Percentiles rank a stretch among this genome's conserved stretches.
These are phyloP conservation scores for Tipula confusa DNA, from an alignment of 2,888 invertebrate species.

Conservation along the genomic window DNA sequence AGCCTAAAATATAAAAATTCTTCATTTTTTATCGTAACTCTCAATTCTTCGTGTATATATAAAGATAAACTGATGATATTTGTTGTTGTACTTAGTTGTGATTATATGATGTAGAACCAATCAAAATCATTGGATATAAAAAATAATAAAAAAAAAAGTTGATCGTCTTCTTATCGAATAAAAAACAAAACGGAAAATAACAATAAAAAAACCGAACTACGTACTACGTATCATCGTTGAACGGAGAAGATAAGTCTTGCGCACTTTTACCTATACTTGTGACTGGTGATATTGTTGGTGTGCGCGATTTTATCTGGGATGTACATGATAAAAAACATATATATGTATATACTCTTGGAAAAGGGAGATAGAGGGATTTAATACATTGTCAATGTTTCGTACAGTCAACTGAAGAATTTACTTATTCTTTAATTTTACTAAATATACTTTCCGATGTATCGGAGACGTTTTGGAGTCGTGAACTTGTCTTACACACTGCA, in stretches of 20 bases:
- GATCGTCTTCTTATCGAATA: slow-evolving; percentile 9
- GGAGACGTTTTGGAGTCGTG: too few relatives aligned
- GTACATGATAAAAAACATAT: too few relatives aligned
- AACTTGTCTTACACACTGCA: too few relatives aligned
- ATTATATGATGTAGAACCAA: slow-evolving; percentile 7
- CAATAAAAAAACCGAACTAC: not conserved
- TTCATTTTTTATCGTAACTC: slow-evolving; percentile 20
- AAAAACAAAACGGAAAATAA: not conserved
- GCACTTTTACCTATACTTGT: not conserved
- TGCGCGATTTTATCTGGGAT: not conserved
- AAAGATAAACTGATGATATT: not conserved
- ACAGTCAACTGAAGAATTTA: too few relatives aligned
- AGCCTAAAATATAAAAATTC: not conserved
- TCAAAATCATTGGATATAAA: not conserved
- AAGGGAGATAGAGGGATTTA: not conserved
- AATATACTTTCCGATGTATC: too few relatives aligned
- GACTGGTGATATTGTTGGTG: not conserved
- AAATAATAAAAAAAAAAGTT: slow-evolving; percentile 14
- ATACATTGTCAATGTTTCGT: too few relatives aligned
- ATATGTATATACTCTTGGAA: not conserved
- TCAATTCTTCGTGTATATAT: not conserved
- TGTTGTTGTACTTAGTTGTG: not conserved
- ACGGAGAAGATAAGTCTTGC: not conserved
- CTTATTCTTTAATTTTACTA: too few relatives aligned
- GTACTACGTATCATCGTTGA: not conserved